Conservation (phyloP, 2,113 vertebrate species). For the Chauna torquata region DNA sequence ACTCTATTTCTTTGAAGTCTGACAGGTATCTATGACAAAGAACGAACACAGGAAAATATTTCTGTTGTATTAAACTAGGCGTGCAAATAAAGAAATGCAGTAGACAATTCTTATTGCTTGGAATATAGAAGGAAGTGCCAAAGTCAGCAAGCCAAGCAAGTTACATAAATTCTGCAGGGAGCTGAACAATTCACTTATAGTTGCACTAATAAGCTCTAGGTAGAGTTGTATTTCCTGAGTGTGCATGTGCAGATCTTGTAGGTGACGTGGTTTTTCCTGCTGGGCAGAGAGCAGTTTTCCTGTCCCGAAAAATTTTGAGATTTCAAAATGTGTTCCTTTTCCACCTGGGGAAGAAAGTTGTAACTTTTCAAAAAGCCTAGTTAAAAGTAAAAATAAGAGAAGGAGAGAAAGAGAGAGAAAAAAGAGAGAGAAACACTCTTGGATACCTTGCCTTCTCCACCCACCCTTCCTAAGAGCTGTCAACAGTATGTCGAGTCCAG, state of each 20-base stretch:
- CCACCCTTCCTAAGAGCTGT: neutral
- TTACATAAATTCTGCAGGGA: neutral
- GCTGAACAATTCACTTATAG: constrained; percentile 13
- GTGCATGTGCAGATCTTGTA: neutral
- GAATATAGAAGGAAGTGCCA: constrained; percentile 39
- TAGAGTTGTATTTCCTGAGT: neutral
- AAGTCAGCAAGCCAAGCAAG: constrained; percentile 29
- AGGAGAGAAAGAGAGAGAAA: neutral
- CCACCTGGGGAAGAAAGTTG: neutral
- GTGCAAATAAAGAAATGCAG: constrained; percentile 25
- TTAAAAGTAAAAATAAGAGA: neutral
- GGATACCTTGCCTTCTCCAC: neutral
- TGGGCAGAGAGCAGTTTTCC: neutral
- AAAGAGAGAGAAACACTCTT: neutral
- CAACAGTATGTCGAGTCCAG: neutral
- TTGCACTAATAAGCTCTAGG: neutral
- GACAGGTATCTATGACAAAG: neutral
- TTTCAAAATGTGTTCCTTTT: neutral
- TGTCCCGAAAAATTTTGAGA: neutral
- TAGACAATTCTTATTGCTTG: constrained; percentile 20
- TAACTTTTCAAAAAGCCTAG: neutral
- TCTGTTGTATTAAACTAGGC: neutral
- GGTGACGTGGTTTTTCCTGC: neutral
- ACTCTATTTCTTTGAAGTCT: constrained; percentile 36
- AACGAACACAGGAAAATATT: constrained; percentile 2